Conservation (phyloP, 1,140 invertebrate species). For the Drosophila ohnishii region DNA sequence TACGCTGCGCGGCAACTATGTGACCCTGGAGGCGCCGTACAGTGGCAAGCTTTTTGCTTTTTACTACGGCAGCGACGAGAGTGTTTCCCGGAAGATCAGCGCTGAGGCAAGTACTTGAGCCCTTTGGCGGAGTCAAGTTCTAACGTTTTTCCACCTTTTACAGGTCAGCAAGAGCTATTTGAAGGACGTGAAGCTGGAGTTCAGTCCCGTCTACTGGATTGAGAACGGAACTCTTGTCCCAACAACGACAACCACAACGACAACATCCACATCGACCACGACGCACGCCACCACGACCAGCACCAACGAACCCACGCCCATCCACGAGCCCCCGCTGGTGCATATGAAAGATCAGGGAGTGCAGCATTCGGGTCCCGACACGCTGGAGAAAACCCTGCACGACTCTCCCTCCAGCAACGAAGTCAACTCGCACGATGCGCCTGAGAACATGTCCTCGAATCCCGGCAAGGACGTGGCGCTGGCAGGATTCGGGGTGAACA, state of each 20-base stretch:
- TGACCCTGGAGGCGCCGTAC: conserved; percentile 89
- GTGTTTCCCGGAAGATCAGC: conserved; percentile 74
- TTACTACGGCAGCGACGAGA: conserved; percentile 86
- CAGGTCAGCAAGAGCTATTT: conserved; percentile 86
- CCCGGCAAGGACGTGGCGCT: conserved; percentile 60
- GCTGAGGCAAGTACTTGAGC: conserved; percentile 55
- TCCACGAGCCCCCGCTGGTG: conserved; percentile 82
- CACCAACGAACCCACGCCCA: conserved; percentile 82
- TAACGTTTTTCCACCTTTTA: not conserved
- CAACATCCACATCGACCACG: conserved; percentile 87
- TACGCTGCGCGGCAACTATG: conserved; percentile 88
- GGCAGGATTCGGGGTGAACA: conserved; percentile 62
- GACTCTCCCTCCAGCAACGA: conserved; percentile 69
- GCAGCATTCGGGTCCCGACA: conserved; percentile 71
- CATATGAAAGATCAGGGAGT: conserved; percentile 65
- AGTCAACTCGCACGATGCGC: conserved; percentile 67
- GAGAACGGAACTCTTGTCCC: conserved; percentile 90
- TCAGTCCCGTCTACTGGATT: conserved; percentile 89
- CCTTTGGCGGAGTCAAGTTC: not conserved
- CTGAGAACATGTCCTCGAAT: conserved; percentile 72
- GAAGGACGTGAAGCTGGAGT: conserved; percentile 87
- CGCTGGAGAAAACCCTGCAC: conserved; percentile 71
- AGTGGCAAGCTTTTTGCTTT: conserved; percentile 87
- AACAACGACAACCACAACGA: conserved; percentile 89
- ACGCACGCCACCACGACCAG: conserved; percentile 85